Evolutionary conservation across 2,888 invertebrate species (phyloP).

Genomic region (Diadegma fenestrale): DNA sequence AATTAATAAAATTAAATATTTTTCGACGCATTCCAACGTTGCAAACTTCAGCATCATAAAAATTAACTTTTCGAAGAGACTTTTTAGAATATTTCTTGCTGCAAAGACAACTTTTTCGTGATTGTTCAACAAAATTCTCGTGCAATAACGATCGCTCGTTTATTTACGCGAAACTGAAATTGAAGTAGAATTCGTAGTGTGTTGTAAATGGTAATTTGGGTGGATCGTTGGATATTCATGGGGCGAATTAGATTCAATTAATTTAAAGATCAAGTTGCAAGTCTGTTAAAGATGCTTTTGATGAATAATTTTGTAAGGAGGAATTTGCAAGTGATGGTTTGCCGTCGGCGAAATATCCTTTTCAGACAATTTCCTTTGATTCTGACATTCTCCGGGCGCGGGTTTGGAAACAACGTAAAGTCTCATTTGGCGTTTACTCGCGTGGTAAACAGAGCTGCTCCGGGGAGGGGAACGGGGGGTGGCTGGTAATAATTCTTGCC

Average conservation of each 20-base stretch:
- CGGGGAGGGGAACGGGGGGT: conserved; percentile 28
- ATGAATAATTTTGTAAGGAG: conserved; percentile 17
- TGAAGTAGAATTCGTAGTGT: too few relatives aligned
- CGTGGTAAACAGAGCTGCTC: conserved; percentile 42
- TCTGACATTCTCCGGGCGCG: background rate
- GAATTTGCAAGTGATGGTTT: conserved; percentile 32
- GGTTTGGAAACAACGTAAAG: conserved; percentile 9
- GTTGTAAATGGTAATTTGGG: too few relatives aligned
- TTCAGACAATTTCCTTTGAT: background rate
- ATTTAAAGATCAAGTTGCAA: background rate
- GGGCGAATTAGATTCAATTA: background rate
- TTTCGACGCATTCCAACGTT: too few relatives aligned
- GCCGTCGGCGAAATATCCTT: conserved; percentile 49
- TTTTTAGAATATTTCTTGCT: too few relatives aligned
- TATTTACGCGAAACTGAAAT: too few relatives aligned
- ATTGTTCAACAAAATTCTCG: too few relatives aligned
- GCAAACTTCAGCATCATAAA: too few relatives aligned
- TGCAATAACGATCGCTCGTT: too few relatives aligned
- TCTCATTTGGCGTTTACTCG: conserved; percentile 39
- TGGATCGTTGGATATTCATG: conserved; percentile 1
- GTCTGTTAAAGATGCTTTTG: background rate
- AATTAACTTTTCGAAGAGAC: too few relatives aligned
- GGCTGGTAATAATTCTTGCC: conserved; percentile 65
- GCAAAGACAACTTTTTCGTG: too few relatives aligned
- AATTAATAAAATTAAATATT: too few relatives aligned